A percentile compares a stretch with the other conserved stretches of the same genome.
These are phyloP conservation scores for Drosophila busckii DNA, from an alignment of 1,140 invertebrate genomes.

Conservation along the genomic window DNA sequence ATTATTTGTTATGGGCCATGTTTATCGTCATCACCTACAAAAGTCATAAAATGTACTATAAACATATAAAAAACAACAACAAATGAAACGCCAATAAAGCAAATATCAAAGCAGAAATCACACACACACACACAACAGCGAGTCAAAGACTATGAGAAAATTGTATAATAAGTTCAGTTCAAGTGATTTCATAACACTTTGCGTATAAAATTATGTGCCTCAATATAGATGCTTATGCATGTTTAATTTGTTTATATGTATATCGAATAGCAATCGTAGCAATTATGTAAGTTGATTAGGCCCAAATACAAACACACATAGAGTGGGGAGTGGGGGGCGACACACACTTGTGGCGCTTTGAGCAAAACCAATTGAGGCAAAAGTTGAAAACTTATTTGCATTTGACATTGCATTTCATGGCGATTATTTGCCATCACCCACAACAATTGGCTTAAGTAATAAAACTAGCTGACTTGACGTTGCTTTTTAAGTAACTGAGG, in stretches of 20 bases:
- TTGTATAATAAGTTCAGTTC: constrained; percentile 38
- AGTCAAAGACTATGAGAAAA: constrained; percentile 42
- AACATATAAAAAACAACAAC: constrained; percentile 13
- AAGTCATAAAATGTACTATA: constrained; percentile 43
- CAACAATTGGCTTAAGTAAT: constrained; percentile 35
- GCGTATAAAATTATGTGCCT: constrained; percentile 10
- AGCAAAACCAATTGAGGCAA: neutral
- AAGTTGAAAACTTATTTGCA: constrained; percentile 10
- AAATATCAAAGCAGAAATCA: constrained; percentile 62
- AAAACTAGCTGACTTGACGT: neutral
- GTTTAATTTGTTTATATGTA: too few relatives aligned
- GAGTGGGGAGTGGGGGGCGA: too few relatives aligned
- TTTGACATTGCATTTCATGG: constrained; percentile 40
- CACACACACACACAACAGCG: constrained; percentile 18
- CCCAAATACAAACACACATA: constrained; percentile 18
- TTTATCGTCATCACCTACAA: constrained; percentile 43
- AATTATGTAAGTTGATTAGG: constrained; percentile 43
- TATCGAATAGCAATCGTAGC: constrained; percentile 32
- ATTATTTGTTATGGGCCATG: constrained; percentile 24
- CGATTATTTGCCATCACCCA: constrained; percentile 25
- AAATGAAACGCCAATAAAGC: constrained; percentile 64
- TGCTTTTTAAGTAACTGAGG: neutral
- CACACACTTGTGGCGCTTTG: constrained; percentile 23
- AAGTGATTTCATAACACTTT: constrained; percentile 39
- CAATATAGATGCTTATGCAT: too few relatives aligned